Percentiles rank a stretch among this genome's conserved stretches.
These are phyloP conservation scores for Galeruca laticollis DNA, from an alignment of 2,888 invertebrate genomes.

Conservation along the genomic window DNA sequence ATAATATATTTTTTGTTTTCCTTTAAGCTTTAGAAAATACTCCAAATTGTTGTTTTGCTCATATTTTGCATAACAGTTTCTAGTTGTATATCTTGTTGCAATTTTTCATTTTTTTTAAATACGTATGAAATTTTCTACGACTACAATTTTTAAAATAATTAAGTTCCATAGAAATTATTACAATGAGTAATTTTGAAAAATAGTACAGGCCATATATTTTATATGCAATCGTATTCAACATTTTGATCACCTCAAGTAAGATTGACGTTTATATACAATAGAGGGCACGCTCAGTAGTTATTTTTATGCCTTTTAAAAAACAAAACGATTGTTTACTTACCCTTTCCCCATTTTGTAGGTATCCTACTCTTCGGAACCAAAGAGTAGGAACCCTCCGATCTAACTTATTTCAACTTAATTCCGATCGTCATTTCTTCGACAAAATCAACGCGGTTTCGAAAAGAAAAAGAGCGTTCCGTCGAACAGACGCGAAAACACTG, in stretches of 20 bases:
- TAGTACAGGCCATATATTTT: neutral
- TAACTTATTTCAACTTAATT: constrained; percentile 32
- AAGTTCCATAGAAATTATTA: no score
- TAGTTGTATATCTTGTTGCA: no score
- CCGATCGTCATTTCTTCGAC: constrained; percentile 29
- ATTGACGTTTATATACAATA: no score
- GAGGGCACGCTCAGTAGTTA: neutral
- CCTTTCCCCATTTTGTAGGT: constrained; percentile 36
- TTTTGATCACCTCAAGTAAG: no score
- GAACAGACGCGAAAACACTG: constrained; percentile 39
- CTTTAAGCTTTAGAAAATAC: no score
- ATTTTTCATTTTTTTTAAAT: no score
- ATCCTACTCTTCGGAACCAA: constrained; percentile 29
- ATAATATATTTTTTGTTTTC: no score
- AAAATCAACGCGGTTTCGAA: constrained; percentile 9
- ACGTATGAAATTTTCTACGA: no score
- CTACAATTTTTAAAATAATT: no score
- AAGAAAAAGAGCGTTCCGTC: constrained; percentile 24
- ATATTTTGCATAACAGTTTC: no score
- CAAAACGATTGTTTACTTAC: constrained; percentile 25
- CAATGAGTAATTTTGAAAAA: no score
- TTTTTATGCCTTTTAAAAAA: neutral
- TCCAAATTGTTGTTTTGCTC: no score
- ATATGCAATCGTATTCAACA: neutral
- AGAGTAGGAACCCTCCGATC: constrained; percentile 26